Base-by-base conservation (phyloP, 2,888 invertebrate species). In the Selenia dentaria region DNA sequence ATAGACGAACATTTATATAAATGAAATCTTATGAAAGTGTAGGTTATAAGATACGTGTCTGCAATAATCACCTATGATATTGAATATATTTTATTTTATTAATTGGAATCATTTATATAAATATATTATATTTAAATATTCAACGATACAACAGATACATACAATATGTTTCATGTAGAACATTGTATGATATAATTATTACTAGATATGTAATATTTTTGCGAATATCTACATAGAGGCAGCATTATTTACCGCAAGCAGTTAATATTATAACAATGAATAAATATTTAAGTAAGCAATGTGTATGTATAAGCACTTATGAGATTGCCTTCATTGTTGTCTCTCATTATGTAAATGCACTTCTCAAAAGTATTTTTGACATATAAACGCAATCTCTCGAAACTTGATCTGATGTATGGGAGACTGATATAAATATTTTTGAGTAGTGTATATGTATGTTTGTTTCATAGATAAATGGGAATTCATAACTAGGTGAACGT, bases 171-270 rank as follows among this genome's bases (percentile, higher is more conserved):
- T 72, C 78, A 74, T 71, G 66, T 79, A 73, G 76, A 78, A 80
- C 80, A 78, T 70, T 64, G 67, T 60, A 54, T 24, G 31, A 56
- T 68, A 54, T 69, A 3, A 64, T 16, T 40, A 36, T 25, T 64
- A 58, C 31, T 81, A 86, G 77, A 83, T 72, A 70, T 79, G 67
- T 85, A 74, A 81, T 82, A 88, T 87, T 88, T n/a, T 87, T 87
- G 83, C 82, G 83, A 87, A 77, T 77, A 81, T 85, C 83, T 88
- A 86, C 82, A 86, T 86, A 87, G 83, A 84, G 80, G 81, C 82
- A 81, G 80, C 79, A 74, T 50, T 86, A 84, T 85, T 84, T 83
- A 84, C 82, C 69, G 74, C 71, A 67, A 74, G 64, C 53, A 54
- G 56, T 59, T 67, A 63, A 60, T 60, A 70, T 16, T 67, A 54